phyloP scores from a whole-genome alignment of 2,113 vertebrate genomes.

The Sturnira hondurensis region DNA sequence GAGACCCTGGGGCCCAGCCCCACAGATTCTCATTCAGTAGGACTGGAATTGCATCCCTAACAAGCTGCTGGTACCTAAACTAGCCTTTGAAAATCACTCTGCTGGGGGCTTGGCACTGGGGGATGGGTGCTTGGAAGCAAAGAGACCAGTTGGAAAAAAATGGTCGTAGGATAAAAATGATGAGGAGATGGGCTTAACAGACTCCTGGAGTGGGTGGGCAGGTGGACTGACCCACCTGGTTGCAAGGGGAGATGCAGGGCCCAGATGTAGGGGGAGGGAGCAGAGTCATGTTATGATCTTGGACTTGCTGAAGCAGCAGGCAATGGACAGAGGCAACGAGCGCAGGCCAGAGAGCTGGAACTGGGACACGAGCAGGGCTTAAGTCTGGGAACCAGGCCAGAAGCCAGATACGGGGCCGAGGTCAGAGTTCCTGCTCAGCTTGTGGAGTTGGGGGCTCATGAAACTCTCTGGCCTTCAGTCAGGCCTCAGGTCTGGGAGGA shows the following conservation, averaged over 20 bases:
- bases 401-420: not conserved
- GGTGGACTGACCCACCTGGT: not conserved
- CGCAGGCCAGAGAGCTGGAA: not conserved
- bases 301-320: not conserved
- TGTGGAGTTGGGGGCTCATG: rapidly evolving
- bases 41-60: not conserved
- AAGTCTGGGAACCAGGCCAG: not conserved
- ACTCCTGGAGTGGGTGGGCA: rapidly evolving
- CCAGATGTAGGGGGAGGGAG: not conserved
- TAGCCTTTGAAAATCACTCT: not conserved
- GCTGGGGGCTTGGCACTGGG: no score
- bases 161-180: rapidly evolving
- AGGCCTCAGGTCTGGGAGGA: not conserved
- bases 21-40: not conserved
- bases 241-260: not conserved
- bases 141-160: not conserved
- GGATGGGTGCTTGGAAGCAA: not conserved
- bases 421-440: no score
- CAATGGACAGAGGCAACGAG: not conserved
- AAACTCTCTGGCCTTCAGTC: no score
- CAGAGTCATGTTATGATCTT: rapidly evolving
- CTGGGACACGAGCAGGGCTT: rapidly evolving
- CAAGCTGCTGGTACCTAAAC: not conserved
- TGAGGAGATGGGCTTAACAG: not conserved
- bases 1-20: not conserved